These are phyloP conservation scores for Rhingia rostrata DNA, from an alignment of 2,888 invertebrate genomes.

Conservation along the genomic window DNA sequence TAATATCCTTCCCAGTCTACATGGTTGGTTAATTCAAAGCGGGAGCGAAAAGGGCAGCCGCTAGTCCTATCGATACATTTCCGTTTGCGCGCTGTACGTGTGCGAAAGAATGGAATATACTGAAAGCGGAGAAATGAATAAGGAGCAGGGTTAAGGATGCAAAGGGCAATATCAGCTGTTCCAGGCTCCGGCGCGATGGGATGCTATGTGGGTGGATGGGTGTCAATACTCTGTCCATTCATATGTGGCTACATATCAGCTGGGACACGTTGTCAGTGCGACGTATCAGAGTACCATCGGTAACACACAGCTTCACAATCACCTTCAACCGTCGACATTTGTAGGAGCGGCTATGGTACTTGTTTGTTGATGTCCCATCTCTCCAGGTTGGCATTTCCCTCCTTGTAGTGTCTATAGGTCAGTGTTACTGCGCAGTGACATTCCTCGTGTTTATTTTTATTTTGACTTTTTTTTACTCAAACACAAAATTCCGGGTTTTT, in stretches of 20 bases:
- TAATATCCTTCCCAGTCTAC: slow-evolving; percentile 45
- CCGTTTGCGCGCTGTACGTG: slow-evolving; percentile 43
- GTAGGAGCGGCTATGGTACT: slow-evolving; percentile 2
- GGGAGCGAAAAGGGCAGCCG: slow-evolving; percentile 58
- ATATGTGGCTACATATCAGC: slow-evolving; percentile 33
- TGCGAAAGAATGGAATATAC: slow-evolving; percentile 46
- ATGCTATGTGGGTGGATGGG: slow-evolving; percentile 6
- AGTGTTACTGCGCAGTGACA: slow-evolving; percentile 71
- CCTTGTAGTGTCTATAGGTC: slow-evolving; percentile 62
- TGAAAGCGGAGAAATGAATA: slow-evolving; percentile 19
- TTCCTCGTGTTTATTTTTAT: slow-evolving; percentile 26
- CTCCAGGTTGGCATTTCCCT: slow-evolving; percentile 43
- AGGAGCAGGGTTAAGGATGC: slow-evolving; percentile 63
- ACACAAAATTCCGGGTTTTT: slow-evolving; percentile 48
- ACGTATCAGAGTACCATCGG: not conserved
- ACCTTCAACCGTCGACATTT: slow-evolving; percentile 6
- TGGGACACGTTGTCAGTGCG: slow-evolving; percentile 50
- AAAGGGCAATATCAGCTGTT: slow-evolving; percentile 70
- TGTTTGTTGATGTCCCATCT: slow-evolving; percentile 12
- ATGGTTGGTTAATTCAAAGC: slow-evolving; percentile 10
- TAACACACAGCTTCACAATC: slow-evolving; percentile 13
- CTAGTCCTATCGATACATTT: slow-evolving; percentile 44
- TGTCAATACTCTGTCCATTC: slow-evolving; percentile 43
- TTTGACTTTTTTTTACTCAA: slow-evolving; percentile 1
- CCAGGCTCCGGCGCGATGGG: slow-evolving; percentile 28